Base-by-base conservation (phyloP, 2,113 vertebrate genomes). In the Baryphthengus martii region DNA sequence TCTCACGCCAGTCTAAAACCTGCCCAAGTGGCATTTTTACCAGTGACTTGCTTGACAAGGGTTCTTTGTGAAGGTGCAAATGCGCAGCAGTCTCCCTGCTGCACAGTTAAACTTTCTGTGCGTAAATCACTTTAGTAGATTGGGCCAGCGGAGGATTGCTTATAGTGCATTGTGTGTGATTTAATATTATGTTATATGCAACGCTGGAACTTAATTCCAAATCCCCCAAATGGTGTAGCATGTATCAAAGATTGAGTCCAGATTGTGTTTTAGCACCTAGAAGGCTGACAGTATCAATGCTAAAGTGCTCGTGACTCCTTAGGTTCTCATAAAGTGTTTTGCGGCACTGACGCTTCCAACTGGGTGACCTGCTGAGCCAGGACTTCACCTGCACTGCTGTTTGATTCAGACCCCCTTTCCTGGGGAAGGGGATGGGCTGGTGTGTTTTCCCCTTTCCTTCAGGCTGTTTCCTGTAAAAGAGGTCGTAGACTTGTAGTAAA, bases 71-170 rank as follows among this genome's bases (percentile, higher is more conserved):
- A 83, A 90, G 94, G 91, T 94, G 77, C 78, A 93, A 93, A 96
- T 77, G 59, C 82, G 73, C 63, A 82, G 89, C 62, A 66, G 39
- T 84, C 26, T 97, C 95, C 95, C 94, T 95, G 65, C 78, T 88
- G 93, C 71, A 94, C 93, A 91, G 73, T 96, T 96, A 95, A 87
- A 95, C 61, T 96, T 96, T 68, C 76, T 65, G 62, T 75, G 59
- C 74, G 91, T 96, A 95, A 95, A 97, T 97, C 94, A 96, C 93
- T 94, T 93, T 62, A 85, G 90, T 95, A 95, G 96, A 96, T 96
- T 91, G 87, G 89, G 78, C 65, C 94, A 91, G 93, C 6, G 5
- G 96, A 97, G 96, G 84, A 95, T 96, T 96, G 90, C 95, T 77
- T 88, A 66, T 66, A 92, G 89, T 89, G 65, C 66, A 52, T 88